phyloP scores from a whole-genome alignment of 2,797 vertebrate species.

The Liasis olivaceus region DNA sequence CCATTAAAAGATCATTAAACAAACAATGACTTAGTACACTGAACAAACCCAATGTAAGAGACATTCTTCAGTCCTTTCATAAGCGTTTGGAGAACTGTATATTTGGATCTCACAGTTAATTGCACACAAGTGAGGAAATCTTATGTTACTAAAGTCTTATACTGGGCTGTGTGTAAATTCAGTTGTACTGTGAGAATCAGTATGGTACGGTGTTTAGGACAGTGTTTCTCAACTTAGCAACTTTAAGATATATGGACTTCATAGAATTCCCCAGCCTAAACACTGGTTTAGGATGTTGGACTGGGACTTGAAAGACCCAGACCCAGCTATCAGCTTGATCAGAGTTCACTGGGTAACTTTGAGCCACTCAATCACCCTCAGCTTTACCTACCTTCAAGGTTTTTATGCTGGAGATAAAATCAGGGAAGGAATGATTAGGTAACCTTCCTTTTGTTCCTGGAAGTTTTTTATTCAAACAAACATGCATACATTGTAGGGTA shows the following conservation, averaged over 20 bases:
- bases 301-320: neutral
- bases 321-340: neutral
- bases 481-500: neutral
- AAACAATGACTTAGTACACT: neutral
- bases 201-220: neutral
- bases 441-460: neutral
- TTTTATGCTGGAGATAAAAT: neutral
- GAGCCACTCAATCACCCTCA: neutral
- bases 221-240: no score
- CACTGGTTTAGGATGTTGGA: neutral
- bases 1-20: neutral
- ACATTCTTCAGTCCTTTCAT: neutral
- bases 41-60: neutral
- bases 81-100: neutral
- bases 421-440: neutral
- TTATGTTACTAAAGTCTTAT: neutral
- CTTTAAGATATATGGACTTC: no score
- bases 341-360: neutral
- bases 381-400: neutral
- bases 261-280: no score
- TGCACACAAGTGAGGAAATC: neutral
- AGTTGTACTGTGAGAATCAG: neutral
- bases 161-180: neutral
- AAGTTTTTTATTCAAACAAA: neutral
- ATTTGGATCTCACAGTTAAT: neutral